Conservation (phyloP, 2,888 invertebrate species). For the Zygothrica quintamaculata region DNA sequence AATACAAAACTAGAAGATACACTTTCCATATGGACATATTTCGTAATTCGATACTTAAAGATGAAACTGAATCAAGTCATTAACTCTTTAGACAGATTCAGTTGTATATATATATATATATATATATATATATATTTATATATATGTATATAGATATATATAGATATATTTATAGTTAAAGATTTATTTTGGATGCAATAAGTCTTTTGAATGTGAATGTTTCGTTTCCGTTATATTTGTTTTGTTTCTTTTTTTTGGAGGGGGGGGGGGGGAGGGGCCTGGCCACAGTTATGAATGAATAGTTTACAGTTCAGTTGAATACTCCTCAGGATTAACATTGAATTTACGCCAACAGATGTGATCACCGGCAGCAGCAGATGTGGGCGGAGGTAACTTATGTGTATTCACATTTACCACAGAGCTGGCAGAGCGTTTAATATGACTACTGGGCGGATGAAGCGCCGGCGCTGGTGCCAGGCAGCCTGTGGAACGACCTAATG, state of each 20-base stretch:
- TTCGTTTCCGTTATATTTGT: conserved; percentile 44
- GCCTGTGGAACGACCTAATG: conserved; percentile 74
- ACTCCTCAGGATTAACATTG: conserved; percentile 84
- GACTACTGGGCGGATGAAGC: conserved; percentile 43
- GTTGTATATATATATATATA: too few species aligned
- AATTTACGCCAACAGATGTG: conserved; percentile 86
- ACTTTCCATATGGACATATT: conserved; percentile 68
- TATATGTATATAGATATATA: too few species aligned
- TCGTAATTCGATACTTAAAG: conserved; percentile 64
- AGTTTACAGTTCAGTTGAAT: conserved; percentile 84
- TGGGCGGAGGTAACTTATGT: conserved; percentile 72
- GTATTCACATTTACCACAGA: conserved; percentile 71
- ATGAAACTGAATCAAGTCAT: conserved; percentile 45
- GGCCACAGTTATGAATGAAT: too few species aligned
- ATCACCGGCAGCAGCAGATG: conserved; percentile 77
- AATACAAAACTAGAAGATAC: conserved; percentile 71
- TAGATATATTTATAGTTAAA: too few species aligned
- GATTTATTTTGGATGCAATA: conserved; percentile 72
- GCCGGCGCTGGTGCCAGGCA: conserved; percentile 56
- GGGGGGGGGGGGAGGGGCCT: background rate
- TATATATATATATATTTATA: too few species aligned
- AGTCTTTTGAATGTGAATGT: conserved; percentile 77
- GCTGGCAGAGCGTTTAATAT: conserved; percentile 77
- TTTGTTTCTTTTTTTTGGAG: conserved; percentile 4
- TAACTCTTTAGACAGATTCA: conserved; percentile 5